phyloP scores from a whole-genome alignment of 2,113 vertebrate species.

The Equus quagga region DNA sequence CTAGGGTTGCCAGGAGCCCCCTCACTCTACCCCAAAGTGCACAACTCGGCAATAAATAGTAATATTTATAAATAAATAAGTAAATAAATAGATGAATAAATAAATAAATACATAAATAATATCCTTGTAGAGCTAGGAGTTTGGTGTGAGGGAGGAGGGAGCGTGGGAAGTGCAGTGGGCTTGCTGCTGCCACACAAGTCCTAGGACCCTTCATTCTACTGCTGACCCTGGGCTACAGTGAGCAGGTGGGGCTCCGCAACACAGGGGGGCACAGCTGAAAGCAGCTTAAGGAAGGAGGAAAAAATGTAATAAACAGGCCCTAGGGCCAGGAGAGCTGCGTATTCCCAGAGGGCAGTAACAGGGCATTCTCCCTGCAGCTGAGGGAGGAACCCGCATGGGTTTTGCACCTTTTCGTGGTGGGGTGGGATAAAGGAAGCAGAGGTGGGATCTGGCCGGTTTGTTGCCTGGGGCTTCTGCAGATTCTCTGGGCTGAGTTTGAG shows the following conservation, averaged over 20 bases:
- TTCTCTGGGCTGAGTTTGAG: neutral
- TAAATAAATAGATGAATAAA: constrained; percentile 78
- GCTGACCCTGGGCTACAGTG: neutral
- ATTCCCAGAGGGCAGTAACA: neutral
- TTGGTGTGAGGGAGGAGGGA: neutral
- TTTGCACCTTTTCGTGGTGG: neutral
- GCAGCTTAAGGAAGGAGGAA: neutral
- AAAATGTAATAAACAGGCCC: neutral
- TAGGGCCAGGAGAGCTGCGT: neutral
- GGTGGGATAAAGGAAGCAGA: neutral
- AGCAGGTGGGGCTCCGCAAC: neutral
- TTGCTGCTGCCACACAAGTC: neutral
- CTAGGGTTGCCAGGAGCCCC: neutral
- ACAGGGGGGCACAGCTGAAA: neutral
- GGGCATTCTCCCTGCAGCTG: neutral
- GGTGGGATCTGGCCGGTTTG: neutral
- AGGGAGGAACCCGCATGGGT: neutral
- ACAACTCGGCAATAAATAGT: constrained; percentile 87
- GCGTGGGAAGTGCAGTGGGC: neutral
- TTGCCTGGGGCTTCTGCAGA: neutral
- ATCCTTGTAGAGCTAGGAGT: constrained; percentile 79
- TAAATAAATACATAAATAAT: constrained; percentile 85
- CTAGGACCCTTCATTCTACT: neutral
- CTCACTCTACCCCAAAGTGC: constrained; percentile 81
- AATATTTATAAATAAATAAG: constrained; percentile 87